Base-by-base conservation (phyloP, 1,140 invertebrate species). In the Ladona fulva region DNA sequence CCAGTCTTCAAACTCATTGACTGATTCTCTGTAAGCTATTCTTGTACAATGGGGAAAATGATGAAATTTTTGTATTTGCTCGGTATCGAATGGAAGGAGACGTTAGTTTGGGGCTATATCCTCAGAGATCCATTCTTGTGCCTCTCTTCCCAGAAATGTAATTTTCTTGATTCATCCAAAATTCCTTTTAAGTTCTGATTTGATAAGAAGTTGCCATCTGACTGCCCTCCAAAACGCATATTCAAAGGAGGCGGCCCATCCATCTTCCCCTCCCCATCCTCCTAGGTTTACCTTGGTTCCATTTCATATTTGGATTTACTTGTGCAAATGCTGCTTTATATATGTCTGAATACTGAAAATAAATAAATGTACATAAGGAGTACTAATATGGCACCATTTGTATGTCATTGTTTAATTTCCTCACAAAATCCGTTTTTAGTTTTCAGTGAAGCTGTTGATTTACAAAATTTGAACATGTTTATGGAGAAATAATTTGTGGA, bases 221-320 rank as follows among this genome's bases (percentile, higher is more conserved):
- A 66, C 5, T 66, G 52, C 52, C 52, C 52, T 66, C 3, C 52
- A 16, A 16, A 66, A 66, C 12, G 14, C 52, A 22, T 66, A 66
- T 66, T 66, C 14, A 37, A 19, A 22, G n/a, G 52, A 66, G 52
- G 52, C 5, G n/a, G n/a, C 52, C 14, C 52, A 16, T 66, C 52
- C 52, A 66, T 19, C 52, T 16, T 66, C 52, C 52, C n/a, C 52
- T 66, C 16, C 52, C 52, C 52, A 66, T 22, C 52, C 52, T 66
- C n/a, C 52, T 66, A 66, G 52, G 52, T 66, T 66, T 66, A 66
- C 52, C 52, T 66, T 66, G 52, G 52, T 66, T 66, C 52, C 52
- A 66, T 66, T 66, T 66, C 52, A 66, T 66, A 66, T 66, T 66
- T 66, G 52, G n/a, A 66, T 66, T 66, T 66, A 66, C 52, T 66